Base-by-base conservation (phyloP, 2,888 invertebrate species). In the Macaria liturata region DNA sequence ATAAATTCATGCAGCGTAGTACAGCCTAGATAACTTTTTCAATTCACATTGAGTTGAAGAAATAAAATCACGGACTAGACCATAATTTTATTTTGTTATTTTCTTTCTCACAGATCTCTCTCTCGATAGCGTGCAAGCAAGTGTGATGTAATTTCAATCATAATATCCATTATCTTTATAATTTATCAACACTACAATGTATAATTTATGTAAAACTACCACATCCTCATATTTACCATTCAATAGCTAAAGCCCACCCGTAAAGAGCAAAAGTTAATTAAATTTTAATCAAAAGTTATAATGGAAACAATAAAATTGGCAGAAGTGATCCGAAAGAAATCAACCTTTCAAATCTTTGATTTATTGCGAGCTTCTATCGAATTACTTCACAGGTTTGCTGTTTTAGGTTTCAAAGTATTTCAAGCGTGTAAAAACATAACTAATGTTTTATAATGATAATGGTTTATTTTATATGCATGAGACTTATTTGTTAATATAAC, bases 271-370 rank as follows among this genome's bases (percentile, higher is more conserved):
- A 59, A 63, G 54, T 64, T 74, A 71, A 74, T 74, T 68, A 70
- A 70, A 71, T 66, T 74, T 81, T 78, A 78, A 83, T 83, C 76
- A 76, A 76, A 80, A 67, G 72, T 69, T 70, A 47, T 71, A 74
- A 73, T 73, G 71, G 72, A 74, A 78, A 76, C 80, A 80, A 82
- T 80, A 74, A 79, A 76, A 79, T 75, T 74, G 72, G 74, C 78
- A 77, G 81, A 83, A 80, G 68, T 76, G 65, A 72, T 69, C 57
- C 72, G 62, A 62, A 62, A 66, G 67, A 69, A 76, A 82, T 82
- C 81, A 65, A 65, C 76, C 77, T 81, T 83, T 85, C 80, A 70
- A 75, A 82, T 82, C 75, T 72, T 67, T 80, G 76, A 81, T 78
- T 84, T 79, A 81, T 65, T 63, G 63, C 68, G 62, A 78, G 73